Base-by-base conservation (phyloP, 2,888 invertebrate species). In the Lydus trimaculatus region DNA sequence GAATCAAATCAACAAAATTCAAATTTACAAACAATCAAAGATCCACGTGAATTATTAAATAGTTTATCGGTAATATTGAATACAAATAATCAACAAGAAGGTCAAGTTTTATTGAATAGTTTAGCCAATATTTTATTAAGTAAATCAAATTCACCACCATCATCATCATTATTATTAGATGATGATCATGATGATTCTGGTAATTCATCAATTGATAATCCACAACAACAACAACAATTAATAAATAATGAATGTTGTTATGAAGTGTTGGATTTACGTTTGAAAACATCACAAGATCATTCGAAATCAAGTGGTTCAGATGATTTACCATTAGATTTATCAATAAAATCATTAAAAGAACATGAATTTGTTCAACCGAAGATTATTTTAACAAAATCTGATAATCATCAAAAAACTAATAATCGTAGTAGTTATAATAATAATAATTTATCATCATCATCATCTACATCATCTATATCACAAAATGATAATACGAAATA, bases 31-130 rank as follows among this genome's bases (percentile, higher is more conserved):
- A n/a, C 13, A 52, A 61, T 20, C 8, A 70, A 62, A 71, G 74
- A 71, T 39, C 61, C 72, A 13, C 70, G 65, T 56, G 70, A 72
- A 28, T 73, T 76, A 20, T 33, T 74, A 1, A 63, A 72, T 9
- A 74, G 72, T 62, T 63, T 75, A 63, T 75, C 74, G 11, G 73
- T 70, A 36, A 72, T 75, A 20, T 58, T 75, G 39, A 73, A 73
- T 58, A 65, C 33, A 63, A 73, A 70, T 60, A 70, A 73, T 36
- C 56, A 72, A 52, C 71, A 74, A 31, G 72, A 75, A 63, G 76
- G 73, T 9, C 68, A 71, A 36, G 60, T 66, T 59, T 39, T 76
- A 31, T 33, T 75, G 9, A 61, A 61, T 58, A 76, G 67, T 61
- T 63, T 76, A 9, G 71, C 67, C 0, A 65, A 72, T 52, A 65